phyloP scores from a whole-genome alignment of 1,140 invertebrate genomes.

The Sinonovacula constricta region DNA sequence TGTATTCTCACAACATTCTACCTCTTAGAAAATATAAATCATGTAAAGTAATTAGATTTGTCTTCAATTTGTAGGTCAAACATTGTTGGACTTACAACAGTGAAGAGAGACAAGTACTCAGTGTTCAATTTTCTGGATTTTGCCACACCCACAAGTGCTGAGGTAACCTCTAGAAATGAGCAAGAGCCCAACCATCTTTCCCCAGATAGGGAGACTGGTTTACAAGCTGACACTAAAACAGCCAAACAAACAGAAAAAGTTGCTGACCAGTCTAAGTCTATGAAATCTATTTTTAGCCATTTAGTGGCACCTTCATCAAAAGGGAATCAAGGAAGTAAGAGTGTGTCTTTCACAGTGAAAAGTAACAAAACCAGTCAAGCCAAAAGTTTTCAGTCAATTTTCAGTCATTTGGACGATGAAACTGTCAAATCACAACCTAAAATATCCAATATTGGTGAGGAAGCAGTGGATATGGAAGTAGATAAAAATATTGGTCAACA shows the following conservation, averaged over 20 bases:
- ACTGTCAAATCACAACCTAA: no score
- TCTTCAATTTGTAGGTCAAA: slow-evolving; percentile 66
- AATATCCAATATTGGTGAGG: no score
- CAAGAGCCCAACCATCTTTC: background rate
- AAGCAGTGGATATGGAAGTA: no score
- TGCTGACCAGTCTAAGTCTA: slow-evolving; percentile 17
- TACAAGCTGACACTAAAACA: background rate
- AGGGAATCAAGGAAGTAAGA: slow-evolving; percentile 22
- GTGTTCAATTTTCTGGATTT: slow-evolving; percentile 87
- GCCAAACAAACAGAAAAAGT: slow-evolving; percentile 6
- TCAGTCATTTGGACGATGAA: slow-evolving; percentile 35
- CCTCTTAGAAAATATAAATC: no score
- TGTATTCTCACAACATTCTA: no score
- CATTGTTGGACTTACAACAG: slow-evolving; percentile 74
- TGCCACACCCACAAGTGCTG: slow-evolving; percentile 6
- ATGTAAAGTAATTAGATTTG: slow-evolving; percentile 8
- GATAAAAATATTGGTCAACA: no score
- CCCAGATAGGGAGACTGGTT: slow-evolving; percentile 3
- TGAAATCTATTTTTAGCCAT: slow-evolving; percentile 59
- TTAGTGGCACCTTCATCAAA: slow-evolving; percentile 26
- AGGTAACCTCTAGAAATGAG: no score
- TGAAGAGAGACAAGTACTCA: slow-evolving; percentile 84
- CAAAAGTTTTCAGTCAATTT: slow-evolving; percentile 44
- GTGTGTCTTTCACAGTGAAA: slow-evolving; percentile 24
- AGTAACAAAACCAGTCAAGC: slow-evolving; percentile 24